phyloP scores from a whole-genome alignment of 2,888 invertebrate species.

The Sarcophaga variegata region DNA sequence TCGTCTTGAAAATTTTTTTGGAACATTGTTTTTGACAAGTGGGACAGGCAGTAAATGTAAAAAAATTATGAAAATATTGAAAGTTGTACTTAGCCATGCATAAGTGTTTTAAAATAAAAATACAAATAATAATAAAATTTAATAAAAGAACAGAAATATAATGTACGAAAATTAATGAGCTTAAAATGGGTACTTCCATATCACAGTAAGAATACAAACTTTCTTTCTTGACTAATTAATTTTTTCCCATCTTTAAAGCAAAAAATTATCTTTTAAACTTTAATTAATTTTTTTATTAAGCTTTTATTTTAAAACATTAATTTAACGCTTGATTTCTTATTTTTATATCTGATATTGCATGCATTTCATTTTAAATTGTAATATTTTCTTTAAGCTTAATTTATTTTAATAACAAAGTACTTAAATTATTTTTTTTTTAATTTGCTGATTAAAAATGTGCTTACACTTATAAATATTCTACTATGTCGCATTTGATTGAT shows the following conservation, averaged over 20 bases:
- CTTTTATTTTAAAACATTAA: constrained; percentile 44
- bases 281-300: background rate
- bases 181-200: too few species aligned
- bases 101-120: constrained; percentile 26
- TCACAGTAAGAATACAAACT: background rate
- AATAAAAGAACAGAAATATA: constrained; percentile 5
- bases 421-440: constrained; percentile 54
- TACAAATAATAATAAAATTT: background rate
- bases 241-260: too few species aligned
- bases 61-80: background rate
- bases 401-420: constrained; percentile 22
- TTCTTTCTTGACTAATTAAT: background rate
- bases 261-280: background rate
- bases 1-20: too few species aligned
- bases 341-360: constrained; percentile 33
- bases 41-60: background rate
- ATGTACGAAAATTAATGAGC: too few species aligned
- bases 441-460: constrained; percentile 6
- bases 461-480: constrained; percentile 91
- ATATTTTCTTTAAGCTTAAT: background rate
- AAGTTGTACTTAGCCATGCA: background rate
- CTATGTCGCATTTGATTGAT: constrained; percentile 97
- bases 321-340: constrained; percentile 2
- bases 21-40: too few species aligned
- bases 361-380: constrained; percentile 15